Conservation (phyloP, 92 coral and sea anemone species). For the Palythoa heliodiscus region DNA sequence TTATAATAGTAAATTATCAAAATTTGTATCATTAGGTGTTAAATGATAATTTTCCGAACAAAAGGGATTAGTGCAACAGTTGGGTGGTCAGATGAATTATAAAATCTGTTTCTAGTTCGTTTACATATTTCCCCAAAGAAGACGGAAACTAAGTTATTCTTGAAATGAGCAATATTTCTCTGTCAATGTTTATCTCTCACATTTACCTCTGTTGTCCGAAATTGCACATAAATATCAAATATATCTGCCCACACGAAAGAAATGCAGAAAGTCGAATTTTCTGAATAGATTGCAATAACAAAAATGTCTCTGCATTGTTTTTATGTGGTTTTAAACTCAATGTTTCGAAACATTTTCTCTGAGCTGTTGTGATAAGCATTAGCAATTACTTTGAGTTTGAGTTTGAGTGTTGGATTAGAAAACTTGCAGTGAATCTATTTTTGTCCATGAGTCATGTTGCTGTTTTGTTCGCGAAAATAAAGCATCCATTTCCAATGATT, state of each 20-base stretch:
- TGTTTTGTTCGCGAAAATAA: no score
- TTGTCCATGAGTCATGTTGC: constrained; percentile 3
- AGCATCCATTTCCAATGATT: no score
- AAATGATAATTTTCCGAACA: not conserved
- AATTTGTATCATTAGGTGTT: not conserved
- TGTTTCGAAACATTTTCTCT: not conserved
- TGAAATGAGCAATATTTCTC: not conserved
- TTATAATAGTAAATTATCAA: not conserved
- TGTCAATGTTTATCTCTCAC: not conserved
- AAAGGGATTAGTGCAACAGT: not conserved
- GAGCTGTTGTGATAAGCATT: not conserved
- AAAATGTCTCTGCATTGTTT: not conserved
- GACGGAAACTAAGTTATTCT: not conserved
- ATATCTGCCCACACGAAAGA: not conserved
- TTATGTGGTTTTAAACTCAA: not conserved
- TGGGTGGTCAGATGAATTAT: not conserved
- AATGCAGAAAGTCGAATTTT: not conserved
- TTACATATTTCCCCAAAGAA: not conserved
- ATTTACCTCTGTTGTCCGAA: not conserved
- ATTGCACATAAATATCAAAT: not conserved
- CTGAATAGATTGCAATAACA: not conserved
- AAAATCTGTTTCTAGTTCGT: not conserved
- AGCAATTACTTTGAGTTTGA: not conserved
- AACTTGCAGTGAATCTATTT: not conserved
- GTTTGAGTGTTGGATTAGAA: not conserved